Conservation (phyloP, 1,140 invertebrate species). For the Euschistus heros region DNA sequence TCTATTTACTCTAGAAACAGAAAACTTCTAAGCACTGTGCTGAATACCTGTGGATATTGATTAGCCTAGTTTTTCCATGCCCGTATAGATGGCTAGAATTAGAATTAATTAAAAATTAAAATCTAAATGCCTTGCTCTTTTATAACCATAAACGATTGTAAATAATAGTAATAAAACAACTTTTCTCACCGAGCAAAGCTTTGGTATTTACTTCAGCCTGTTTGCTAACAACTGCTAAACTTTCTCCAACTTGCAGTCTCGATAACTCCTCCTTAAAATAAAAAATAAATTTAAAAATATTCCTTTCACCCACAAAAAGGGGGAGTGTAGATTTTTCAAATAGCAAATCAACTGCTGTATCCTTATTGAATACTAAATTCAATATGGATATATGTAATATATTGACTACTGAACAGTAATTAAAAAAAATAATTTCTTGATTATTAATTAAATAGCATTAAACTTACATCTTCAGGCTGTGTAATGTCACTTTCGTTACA, state of each 20-base stretch:
- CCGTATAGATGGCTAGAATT: not conserved
- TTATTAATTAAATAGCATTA: slow-evolving; percentile 12
- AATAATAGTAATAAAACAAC: too few relatives aligned
- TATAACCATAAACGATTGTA: too few relatives aligned
- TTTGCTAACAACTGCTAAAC: slow-evolving; percentile 21
- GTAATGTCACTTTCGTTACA: slow-evolving; percentile 78
- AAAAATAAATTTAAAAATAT: slow-evolving; percentile 8
- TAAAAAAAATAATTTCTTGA: not conserved
- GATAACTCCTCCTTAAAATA: slow-evolving; percentile 21
- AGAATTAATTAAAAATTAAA: too few relatives aligned
- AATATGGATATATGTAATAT: too few relatives aligned
- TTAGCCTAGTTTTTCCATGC: not conserved
- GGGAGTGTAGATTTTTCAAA: not conserved
- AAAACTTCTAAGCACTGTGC: too few relatives aligned
- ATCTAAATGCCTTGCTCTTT: too few relatives aligned
- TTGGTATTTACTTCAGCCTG: slow-evolving; percentile 26
- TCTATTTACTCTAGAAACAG: too few relatives aligned
- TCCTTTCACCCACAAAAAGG: not conserved
- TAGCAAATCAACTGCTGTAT: not conserved
- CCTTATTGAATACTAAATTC: not conserved
- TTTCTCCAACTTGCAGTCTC: slow-evolving; percentile 24
- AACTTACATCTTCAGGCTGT: slow-evolving; percentile 61
- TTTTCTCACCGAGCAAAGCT: slow-evolving; percentile 18
- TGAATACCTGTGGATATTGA: too few relatives aligned
- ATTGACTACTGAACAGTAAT: not conserved